Base-by-base conservation (phyloP, 2,888 invertebrate genomes). In the Exocentrus adspersus region DNA sequence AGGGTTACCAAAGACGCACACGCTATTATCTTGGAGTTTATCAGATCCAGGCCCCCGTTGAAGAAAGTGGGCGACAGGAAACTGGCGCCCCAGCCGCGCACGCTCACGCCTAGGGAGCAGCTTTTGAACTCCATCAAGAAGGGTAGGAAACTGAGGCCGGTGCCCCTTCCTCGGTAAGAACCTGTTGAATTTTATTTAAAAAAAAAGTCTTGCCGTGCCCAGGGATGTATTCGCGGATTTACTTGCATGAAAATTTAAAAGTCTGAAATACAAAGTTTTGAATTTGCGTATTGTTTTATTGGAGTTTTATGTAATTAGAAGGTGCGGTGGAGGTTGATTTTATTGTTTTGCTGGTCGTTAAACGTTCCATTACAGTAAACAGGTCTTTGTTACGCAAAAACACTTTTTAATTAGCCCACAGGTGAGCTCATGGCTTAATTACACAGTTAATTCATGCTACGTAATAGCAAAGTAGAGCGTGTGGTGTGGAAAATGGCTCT, bases 11-110 rank as follows among this genome's bases (percentile, higher is more conserved):
- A 95, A 84, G 96, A 97, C 85, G 97, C 97, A 20, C 97, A 97
- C 82, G 94, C 93, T 64, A 89, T 97, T 84, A 97, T 97, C 80
- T 88, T 98, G 79, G 97, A 98, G 82, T 98, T 97, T 85, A 98
- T 98, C 80, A 88, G 97, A 81, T 96, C 96, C 79, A 88, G 97
- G 80, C 97, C 97, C 62, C 96, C 97, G 68, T 87, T 97, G 59
- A 92, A 90, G 85, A 95, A 95, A 87, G 95, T 91, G 53, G 92
- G 93, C 52, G 94, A 95, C 77, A 87, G 95, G 62, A 91, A 94
- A 80, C 82, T 95, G 75, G 90, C 92, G 52, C 94, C 94, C 2
- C 86, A 90, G 28, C 87, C 88, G 62, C 87, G 89, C 69, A 89
- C 89, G 71, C 86, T 89, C 56, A 93, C 93, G 10, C 92, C 95